Percentiles rank a stretch among this genome's conserved stretches.
These are phyloP conservation scores for Scophthalmus maximus DNA, from an alignment of 2,113 vertebrate species.

Conservation along the genomic window DNA sequence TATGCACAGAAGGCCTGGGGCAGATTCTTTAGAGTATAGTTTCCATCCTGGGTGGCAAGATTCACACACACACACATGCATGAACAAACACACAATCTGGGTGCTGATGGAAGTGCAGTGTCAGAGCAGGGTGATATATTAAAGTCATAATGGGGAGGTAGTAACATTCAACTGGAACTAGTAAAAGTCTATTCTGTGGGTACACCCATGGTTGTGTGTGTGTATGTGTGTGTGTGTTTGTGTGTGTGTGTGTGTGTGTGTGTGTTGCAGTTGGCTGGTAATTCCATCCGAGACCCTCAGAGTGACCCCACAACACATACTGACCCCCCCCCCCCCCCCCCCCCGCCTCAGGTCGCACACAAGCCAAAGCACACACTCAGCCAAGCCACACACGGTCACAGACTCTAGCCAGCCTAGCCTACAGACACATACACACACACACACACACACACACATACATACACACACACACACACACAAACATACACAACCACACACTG, in stretches of 20 bases:
- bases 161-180: slow-evolving; percentile 38
- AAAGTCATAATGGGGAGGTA: slow-evolving; percentile 38
- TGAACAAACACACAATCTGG: neutral
- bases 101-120: slow-evolving; percentile 32
- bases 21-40: slow-evolving; percentile 62
- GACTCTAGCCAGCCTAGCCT: slow-evolving; percentile 17
- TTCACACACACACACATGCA: slow-evolving; percentile 19
- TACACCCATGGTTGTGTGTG: neutral
- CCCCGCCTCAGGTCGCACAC: slow-evolving; percentile 63
- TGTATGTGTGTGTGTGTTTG: slow-evolving; percentile 37
- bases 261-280: slow-evolving; percentile 52
- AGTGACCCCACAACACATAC: slow-evolving; percentile 77
- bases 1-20: slow-evolving; percentile 57
- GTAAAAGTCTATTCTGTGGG: slow-evolving; percentile 18
- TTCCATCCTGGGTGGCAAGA: slow-evolving; percentile 78
- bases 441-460: slow-evolving; percentile 6
- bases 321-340: slow-evolving; percentile 51
- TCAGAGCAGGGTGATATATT: slow-evolving; percentile 56
- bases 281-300: slow-evolving; percentile 72
- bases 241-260: slow-evolving; percentile 8
- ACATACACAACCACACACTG: too few species aligned
- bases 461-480: neutral
- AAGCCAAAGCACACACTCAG: slow-evolving; percentile 72
- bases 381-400: slow-evolving; percentile 63
- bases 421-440: slow-evolving; percentile 32